phyloP scores from a whole-genome alignment of 1,140 invertebrate species.

The Trichonephila clavipes region DNA sequence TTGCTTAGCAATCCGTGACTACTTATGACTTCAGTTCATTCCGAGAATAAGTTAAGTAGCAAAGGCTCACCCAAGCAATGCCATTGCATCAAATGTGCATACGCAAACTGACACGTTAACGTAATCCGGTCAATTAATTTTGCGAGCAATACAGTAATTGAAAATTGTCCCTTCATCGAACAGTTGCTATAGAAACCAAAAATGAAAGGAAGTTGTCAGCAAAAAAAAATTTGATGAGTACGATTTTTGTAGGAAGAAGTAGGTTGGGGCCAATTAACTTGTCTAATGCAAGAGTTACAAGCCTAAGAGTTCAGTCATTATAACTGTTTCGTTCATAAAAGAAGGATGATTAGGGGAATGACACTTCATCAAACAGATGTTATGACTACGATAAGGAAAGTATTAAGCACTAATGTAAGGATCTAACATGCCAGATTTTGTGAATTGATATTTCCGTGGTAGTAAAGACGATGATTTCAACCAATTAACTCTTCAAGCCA shows the following conservation, averaged over 20 bases:
- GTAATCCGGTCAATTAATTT: neutral
- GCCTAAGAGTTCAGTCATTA: neutral
- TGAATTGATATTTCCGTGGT: neutral
- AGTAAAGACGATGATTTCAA: neutral
- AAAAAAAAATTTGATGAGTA: neutral
- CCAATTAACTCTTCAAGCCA: neutral
- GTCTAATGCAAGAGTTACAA: neutral
- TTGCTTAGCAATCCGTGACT: neutral
- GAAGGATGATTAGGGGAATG: conserved; percentile 1
- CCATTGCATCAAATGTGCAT: too few relatives aligned
- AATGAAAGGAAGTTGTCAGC: neutral
- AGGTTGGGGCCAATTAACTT: conserved; percentile 9
- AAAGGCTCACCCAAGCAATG: too few relatives aligned
- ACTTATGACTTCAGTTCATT: neutral
- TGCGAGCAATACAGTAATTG: neutral
- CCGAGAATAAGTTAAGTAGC: too few relatives aligned
- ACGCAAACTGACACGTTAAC: neutral
- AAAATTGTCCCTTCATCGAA: neutral
- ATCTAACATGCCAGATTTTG: neutral
- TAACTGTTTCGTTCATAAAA: neutral
- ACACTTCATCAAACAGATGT: neutral
- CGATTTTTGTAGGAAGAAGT: neutral
- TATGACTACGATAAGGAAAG: neutral
- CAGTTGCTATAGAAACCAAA: neutral
- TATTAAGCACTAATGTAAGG: neutral